Percentiles rank a stretch among this genome's conserved stretches.
phyloP scores from a whole-genome alignment of 2,888 invertebrate genomes.

The Parnassius mnemosyne region DNA sequence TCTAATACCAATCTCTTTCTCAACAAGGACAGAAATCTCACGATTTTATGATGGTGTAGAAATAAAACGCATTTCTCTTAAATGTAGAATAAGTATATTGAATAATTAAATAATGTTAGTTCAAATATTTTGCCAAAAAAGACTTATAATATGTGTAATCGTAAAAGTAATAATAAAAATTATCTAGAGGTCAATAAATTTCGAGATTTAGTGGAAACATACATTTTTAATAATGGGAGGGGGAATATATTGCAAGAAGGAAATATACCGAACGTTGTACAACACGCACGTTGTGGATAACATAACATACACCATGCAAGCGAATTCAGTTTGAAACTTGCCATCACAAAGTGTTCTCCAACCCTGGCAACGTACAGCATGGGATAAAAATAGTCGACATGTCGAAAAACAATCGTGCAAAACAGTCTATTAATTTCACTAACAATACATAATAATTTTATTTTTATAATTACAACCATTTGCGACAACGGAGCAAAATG shows the following conservation, averaged over 20 bases:
- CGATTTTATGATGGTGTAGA: constrained; percentile 10
- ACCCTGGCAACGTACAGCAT: constrained; percentile 43
- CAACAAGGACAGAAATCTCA: not conserved
- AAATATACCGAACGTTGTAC: constrained; percentile 44
- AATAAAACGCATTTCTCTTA: constrained; percentile 70
- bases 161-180: constrained; percentile 76
- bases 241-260: constrained; percentile 55
- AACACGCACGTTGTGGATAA: constrained; percentile 41
- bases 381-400: constrained; percentile 37
- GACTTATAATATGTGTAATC: constrained; percentile 73
- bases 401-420: constrained; percentile 68
- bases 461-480: constrained; percentile 75
- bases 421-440: constrained; percentile 75
- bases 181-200: constrained; percentile 74
- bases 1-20: not conserved
- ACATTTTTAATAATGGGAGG: constrained; percentile 51
- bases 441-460: constrained; percentile 65
- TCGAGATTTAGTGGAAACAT: constrained; percentile 67
- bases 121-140: constrained; percentile 79
- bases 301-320: constrained; percentile 20
- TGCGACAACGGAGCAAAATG: constrained; percentile 74
- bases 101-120: constrained; percentile 81
- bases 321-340: constrained; percentile 46
- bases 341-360: constrained; percentile 62
- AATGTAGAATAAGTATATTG: constrained; percentile 80